phyloP scores from a whole-genome alignment of 35 echinoderm and acorn worm genomes.

The Ptychodera flava region DNA sequence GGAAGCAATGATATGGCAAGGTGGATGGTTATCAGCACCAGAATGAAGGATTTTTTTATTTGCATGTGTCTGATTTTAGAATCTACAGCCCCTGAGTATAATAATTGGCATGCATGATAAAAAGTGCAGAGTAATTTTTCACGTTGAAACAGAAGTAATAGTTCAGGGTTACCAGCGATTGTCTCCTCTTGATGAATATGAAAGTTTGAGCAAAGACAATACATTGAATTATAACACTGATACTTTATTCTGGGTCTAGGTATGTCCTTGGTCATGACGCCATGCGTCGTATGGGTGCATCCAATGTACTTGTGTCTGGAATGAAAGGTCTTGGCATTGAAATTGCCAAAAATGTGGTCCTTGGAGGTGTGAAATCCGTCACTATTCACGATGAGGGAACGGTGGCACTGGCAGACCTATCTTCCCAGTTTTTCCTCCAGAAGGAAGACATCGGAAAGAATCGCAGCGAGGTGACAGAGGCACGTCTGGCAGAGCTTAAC shows the following conservation, averaged over 20 bases:
- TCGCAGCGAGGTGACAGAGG: conserved; percentile 53
- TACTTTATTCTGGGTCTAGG: conserved; percentile 33
- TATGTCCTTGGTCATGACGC: conserved; percentile 98
- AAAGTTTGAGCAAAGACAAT: background rate
- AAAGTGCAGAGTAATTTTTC: too few species aligned
- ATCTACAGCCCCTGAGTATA: too few species aligned
- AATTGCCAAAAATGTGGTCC: conserved; percentile 92
- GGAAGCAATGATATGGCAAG: too few species aligned
- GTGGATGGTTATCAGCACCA: too few species aligned
- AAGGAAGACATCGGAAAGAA: conserved; percentile 81
- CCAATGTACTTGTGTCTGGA: conserved; percentile 90
- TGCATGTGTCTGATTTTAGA: too few species aligned
- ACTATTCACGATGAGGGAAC: conserved; percentile 87
- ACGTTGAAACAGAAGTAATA: too few species aligned
- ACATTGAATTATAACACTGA: background rate
- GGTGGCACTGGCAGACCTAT: conserved; percentile 59
- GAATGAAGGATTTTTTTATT: too few species aligned
- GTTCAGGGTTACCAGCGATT: too few species aligned
- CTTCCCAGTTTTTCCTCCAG: conserved; percentile 93
- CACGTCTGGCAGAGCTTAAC: conserved; percentile 70
- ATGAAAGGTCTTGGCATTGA: conserved; percentile 92
- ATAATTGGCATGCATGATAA: too few species aligned
- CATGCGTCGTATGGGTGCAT: conserved; percentile 87
- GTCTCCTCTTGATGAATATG: background rate
- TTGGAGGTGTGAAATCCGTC: conserved; percentile 87